Conservation (phyloP, 2,113 vertebrate species). For the Myotis davidii region DNA sequence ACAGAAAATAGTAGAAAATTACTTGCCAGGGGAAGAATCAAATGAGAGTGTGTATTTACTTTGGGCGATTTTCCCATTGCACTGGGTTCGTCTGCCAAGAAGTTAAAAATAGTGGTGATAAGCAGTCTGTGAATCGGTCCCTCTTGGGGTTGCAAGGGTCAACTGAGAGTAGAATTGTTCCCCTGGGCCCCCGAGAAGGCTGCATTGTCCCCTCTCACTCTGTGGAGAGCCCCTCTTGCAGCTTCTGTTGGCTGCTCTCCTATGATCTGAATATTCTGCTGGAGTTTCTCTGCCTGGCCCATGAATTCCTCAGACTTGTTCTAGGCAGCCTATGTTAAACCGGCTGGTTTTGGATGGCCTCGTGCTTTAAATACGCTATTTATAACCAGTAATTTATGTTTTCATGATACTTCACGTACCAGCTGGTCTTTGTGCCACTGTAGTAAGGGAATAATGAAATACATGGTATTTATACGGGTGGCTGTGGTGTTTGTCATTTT, state of each 20-base stretch:
- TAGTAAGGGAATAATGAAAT: slow-evolving; percentile 66
- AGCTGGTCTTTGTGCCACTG: slow-evolving; percentile 59
- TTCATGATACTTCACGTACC: slow-evolving; percentile 58
- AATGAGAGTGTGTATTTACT: slow-evolving; percentile 70
- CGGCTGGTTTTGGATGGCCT: slow-evolving; percentile 53
- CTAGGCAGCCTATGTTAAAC: slow-evolving; percentile 7
- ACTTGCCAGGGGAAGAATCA: slow-evolving; percentile 72
- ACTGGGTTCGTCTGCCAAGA: slow-evolving; percentile 66
- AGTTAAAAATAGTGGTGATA: slow-evolving; percentile 79
- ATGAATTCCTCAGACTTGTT: slow-evolving; percentile 23
- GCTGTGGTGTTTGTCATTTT: slow-evolving; percentile 55
- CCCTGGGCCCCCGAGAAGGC: neutral
- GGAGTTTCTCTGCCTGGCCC: neutral
- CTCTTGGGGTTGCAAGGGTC: slow-evolving; percentile 67
- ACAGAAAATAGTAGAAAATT: slow-evolving; percentile 70
- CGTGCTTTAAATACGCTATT: slow-evolving; percentile 65
- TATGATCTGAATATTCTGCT: neutral
- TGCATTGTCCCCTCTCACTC: neutral
- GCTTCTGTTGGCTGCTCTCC: neutral
- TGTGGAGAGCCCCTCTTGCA: neutral
- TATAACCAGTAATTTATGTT: slow-evolving; percentile 77
- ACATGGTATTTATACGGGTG: slow-evolving; percentile 58
- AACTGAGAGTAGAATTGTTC: slow-evolving; percentile 40
- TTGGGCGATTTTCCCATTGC: slow-evolving; percentile 71
- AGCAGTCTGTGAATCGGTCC: slow-evolving; percentile 57